Percentiles rank a stretch among this genome's conserved stretches.
Evolutionary conservation across 2,888 invertebrate genomes (phyloP).

Genomic region (Lasiommata megera): DNA sequence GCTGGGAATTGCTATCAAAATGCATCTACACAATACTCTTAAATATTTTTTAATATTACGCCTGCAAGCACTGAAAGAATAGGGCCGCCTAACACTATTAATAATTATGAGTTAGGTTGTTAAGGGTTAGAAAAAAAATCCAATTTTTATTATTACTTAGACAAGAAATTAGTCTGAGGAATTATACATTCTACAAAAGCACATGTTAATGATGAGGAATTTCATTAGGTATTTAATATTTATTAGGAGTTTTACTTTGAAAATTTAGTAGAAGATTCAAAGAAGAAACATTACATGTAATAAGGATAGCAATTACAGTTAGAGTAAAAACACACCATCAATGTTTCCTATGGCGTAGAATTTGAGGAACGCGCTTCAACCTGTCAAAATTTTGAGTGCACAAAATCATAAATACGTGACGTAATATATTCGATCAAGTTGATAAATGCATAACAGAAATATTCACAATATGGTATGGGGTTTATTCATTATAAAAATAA

Average conservation of each 20-base stretch:
- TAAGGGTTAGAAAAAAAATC: background rate
- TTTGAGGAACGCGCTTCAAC: conserved; percentile 61
- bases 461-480: background rate
- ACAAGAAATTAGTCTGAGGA: background rate
- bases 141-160: background rate
- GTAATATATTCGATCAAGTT: background rate
- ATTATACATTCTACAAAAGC: conserved; percentile 12
- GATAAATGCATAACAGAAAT: background rate
- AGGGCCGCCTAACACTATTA: background rate
- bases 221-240: background rate
- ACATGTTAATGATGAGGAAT: background rate
- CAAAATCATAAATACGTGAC: conserved; percentile 8
- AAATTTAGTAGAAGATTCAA: background rate
- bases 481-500: background rate
- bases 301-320: conserved; percentile 35
- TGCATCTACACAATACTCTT: background rate
- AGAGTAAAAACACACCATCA: conserved; percentile 60
- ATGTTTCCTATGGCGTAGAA: conserved; percentile 59
- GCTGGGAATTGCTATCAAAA: background rate
- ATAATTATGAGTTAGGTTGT: background rate
- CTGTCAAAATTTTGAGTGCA: conserved; percentile 53
- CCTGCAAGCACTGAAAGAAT: conserved; percentile 1
- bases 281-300: conserved; percentile 15
- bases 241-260: background rate
- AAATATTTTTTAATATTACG: background rate